Evolutionary conservation across 2,797 vertebrate genomes (phyloP), one percentile per base, ranked within the genome.

Genomic region (Poeciliopsis infans): DNA sequence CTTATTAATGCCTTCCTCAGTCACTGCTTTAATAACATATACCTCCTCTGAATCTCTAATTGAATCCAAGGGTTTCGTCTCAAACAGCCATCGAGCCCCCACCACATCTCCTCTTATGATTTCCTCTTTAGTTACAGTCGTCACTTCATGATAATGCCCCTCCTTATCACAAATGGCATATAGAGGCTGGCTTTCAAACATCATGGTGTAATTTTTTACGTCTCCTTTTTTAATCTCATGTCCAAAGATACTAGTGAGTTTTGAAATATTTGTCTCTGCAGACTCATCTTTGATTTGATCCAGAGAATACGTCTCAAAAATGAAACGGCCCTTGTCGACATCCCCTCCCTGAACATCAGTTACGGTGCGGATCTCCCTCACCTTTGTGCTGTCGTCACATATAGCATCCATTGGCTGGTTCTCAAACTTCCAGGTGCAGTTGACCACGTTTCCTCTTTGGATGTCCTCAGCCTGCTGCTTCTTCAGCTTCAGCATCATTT

Each of bases 161-260:
- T 97, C 97, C 91, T 95, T 96, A 93, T 99, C 97, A 80, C 93
- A 84, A 78, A 99, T 97, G 57, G 98, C 97, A 82, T 98, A 98
- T 5, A 99, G 95, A 0, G 98, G 97, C 84, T 97, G 97, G 16
- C 95, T 97, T 95, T 99, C 98, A 93, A 99, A 98, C 93, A 98
- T 96, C 97, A 98, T 96, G 72, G 95, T 97, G 84, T 98, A 98
- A 85, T 96, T 97, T 91, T 97, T 97, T 47, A 98, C 97, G 36
- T 98, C 94, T 64, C 97, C 97, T 68, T 91, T 97, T 72, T 96
- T 95, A 57, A 87, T 92, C 68, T 97, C 96, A 46, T 96, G 94
- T 81, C 94, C 86, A 41, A 90, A 93, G 76, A 94, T 90, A 76
- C 93, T 95, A 70, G 95, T 94, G 69, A 95, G 87, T 49, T 93